Base-by-base conservation (phyloP, 2,888 invertebrate species). In the Melanostoma mellinum region DNA sequence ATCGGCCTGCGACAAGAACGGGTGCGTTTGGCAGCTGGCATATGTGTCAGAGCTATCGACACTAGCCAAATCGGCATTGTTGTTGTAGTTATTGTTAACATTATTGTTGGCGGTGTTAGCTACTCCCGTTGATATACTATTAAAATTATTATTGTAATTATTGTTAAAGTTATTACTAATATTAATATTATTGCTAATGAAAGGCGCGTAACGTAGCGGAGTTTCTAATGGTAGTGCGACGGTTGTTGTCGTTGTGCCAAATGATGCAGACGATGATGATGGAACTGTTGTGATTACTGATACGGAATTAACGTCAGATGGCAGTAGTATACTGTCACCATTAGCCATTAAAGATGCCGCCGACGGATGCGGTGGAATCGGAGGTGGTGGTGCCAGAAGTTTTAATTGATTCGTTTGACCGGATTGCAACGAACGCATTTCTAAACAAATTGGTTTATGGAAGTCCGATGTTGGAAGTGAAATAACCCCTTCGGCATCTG, bases 1-100 rank as follows among this genome's bases (percentile, higher is more conserved):
- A 92, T 95, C 95, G 90, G 94, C 95, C 93, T 96, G 96, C 88
- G 97, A 97, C 92, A 96, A 94, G 93, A 96, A 97, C 89, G 97
- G 97, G 93, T 98, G 97, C 89, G 98, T 98, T 93, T 97, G 96
- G 93, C 98, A 98, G 92, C 97, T 98, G 92, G 97, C 97, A 92
- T 97, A 98, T 87, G 98, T 98, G 92, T 98, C 98, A 89, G 97
- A 96, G 92, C 97, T 95, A 93, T 94, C 93, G 87, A 94, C 92
- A 88, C 93, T 93, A 85, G 93, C 93, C 88, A 93, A 87, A 85
- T 93, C 93, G 36, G 91, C 92, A 88, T 91, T 91, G 86, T 91
- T 91, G 86, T 90, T 91, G 78, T 88, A 91, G 75, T 90, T 90
- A 85, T 91, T 90, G 78, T 88, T 89, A 86, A 89, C 90, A 86